Percentiles rank a stretch among this genome's conserved stretches.
Conservation (phyloP, 2,797 vertebrate genomes). For the Myripristis murdjan region DNA sequence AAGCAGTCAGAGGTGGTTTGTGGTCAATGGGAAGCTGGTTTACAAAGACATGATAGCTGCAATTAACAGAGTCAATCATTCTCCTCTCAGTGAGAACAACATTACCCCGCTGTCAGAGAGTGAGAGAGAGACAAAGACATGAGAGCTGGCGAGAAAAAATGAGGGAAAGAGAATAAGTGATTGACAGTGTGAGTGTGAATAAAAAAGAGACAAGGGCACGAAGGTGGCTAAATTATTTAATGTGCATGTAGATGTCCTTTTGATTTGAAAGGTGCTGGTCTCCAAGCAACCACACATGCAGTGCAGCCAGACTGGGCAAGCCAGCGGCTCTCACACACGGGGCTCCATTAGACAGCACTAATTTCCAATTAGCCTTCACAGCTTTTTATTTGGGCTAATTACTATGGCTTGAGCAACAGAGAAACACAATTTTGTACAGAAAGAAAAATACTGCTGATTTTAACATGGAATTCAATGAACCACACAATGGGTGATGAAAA, state of each 20-base stretch:
- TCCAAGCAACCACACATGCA: conserved; percentile 69
- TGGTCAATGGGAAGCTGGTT: conserved; percentile 32
- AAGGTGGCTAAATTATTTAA: conserved; percentile 72
- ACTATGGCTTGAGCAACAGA: conserved; percentile 10
- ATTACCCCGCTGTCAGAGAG: conserved; percentile 37
- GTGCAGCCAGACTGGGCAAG: conserved; percentile 20
- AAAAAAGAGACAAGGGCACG: conserved; percentile 33
- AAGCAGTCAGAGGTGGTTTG: conserved; percentile 60
- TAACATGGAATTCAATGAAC: not conserved
- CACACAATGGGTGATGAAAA: not conserved
- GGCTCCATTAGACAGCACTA: conserved; percentile 42
- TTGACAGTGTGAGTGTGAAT: conserved; percentile 42
- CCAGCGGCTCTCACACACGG: conserved; percentile 33
- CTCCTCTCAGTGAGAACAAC: conserved; percentile 24
- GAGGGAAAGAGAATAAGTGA: conserved; percentile 27
- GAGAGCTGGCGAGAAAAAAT: conserved; percentile 17
- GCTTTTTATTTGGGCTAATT: conserved; percentile 38
- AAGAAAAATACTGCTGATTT: not conserved
- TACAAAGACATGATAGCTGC: conserved; percentile 23
- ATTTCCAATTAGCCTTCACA: conserved; percentile 60
- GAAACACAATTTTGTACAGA: conserved; percentile 20
- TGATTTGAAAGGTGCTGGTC: conserved; percentile 65
- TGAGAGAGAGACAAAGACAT: not conserved
- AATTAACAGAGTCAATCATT: conserved; percentile 56
- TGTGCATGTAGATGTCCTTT: conserved; percentile 60